Conservation (phyloP, 2,797 vertebrate species). For the Tarsius wallacei region DNA sequence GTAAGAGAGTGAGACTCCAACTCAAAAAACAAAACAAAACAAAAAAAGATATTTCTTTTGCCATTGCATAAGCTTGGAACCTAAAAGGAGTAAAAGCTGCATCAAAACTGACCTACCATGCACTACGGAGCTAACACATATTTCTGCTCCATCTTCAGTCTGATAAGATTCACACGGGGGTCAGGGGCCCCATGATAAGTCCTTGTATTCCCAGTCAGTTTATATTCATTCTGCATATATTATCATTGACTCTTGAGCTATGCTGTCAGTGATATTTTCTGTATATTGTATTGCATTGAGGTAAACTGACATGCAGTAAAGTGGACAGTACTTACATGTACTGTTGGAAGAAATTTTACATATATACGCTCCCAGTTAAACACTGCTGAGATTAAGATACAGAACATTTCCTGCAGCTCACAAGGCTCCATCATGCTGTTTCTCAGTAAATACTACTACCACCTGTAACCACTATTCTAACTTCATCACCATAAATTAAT, state of each 20-base stretch:
- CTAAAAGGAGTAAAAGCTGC: not conserved
- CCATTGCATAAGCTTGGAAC: not conserved
- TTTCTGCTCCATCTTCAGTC: not conserved
- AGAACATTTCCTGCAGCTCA: not conserved
- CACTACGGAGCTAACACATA: not conserved
- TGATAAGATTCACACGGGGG: not conserved
- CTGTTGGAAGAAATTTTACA: not conserved
- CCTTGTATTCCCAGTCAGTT: not conserved
- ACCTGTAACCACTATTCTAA: not conserved
- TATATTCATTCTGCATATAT: not conserved
- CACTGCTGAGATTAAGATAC: not conserved
- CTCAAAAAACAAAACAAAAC: too few relatives aligned
- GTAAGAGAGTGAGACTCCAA: too few relatives aligned
- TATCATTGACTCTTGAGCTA: not conserved
- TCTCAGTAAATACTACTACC: not conserved
- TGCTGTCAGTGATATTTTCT: not conserved
- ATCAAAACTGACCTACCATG: not conserved
- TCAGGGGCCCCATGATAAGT: not conserved
- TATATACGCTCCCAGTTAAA: not conserved
- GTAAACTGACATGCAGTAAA: not conserved
- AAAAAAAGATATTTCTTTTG: slow-evolving; percentile 16
- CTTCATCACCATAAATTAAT: not conserved
- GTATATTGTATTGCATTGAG: not conserved
- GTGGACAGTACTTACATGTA: not conserved
- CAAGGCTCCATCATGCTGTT: not conserved